A percentile compares a stretch with the other conserved stretches of the same genome.
phyloP scores from a whole-genome alignment of 2,888 invertebrate species.

The Eupithecia centaureata region DNA sequence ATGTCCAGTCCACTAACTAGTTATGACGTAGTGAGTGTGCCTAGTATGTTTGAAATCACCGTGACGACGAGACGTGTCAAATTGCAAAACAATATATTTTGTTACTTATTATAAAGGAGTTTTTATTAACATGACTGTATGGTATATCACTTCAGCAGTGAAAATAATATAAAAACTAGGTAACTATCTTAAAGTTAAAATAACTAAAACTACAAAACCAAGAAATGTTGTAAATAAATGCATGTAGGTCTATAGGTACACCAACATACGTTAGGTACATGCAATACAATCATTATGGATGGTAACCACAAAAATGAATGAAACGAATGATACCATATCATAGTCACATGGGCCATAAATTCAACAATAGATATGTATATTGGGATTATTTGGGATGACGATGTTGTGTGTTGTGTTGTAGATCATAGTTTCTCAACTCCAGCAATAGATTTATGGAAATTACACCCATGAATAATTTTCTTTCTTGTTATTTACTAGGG shows the following conservation, averaged over 20 bases:
- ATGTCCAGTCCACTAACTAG: conserved; percentile 31
- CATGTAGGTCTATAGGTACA: too few relatives aligned
- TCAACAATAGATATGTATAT: too few relatives aligned
- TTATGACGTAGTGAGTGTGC: conserved; percentile 40
- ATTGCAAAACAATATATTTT: conserved; percentile 70
- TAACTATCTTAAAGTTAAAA: too few relatives aligned
- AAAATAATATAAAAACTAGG: too few relatives aligned
- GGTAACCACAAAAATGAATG: too few relatives aligned
- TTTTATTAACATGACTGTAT: too few relatives aligned
- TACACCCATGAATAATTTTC: neutral
- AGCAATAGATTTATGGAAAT: neutral
- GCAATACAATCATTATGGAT: neutral
- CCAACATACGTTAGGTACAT: neutral
- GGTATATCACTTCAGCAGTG: too few relatives aligned
- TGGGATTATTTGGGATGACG: neutral
- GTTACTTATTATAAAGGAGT: too few relatives aligned
- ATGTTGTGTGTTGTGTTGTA: neutral
- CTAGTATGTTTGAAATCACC: conserved; percentile 48
- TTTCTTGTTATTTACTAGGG: neutral
- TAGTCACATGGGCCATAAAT: neutral
- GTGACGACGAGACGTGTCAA: conserved; percentile 58
- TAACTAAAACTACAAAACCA: too few relatives aligned
- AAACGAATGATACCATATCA: neutral
- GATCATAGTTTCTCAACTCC: neutral
- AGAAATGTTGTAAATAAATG: too few relatives aligned